Percentiles rank a stretch among this genome's conserved stretches.
These are phyloP conservation scores for Siderastrea siderea DNA, from an alignment of 92 coral and sea anemone species.

Conservation along the genomic window DNA sequence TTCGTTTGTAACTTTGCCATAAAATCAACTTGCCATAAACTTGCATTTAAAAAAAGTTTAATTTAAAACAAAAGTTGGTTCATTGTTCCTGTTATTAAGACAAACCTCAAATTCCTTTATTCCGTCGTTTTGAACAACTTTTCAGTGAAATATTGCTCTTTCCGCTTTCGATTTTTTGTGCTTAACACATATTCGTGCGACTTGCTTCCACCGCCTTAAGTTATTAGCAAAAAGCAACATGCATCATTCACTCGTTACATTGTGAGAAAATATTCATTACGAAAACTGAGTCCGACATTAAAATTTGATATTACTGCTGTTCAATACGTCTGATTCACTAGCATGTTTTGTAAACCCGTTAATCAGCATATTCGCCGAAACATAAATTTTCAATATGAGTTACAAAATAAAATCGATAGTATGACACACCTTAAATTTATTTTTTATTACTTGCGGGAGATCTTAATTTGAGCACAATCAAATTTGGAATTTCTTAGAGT, in stretches of 20 bases:
- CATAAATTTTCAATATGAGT: slow-evolving; percentile 20
- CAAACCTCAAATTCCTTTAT: neutral
- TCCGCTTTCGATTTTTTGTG: neutral
- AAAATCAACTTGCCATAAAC: slow-evolving; percentile 12
- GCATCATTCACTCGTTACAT: slow-evolving; percentile 11
- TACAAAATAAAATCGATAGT: slow-evolving; percentile 27
- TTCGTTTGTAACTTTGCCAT: neutral
- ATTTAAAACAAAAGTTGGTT: neutral
- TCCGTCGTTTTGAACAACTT: neutral
- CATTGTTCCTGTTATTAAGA: neutral
- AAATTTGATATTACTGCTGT: slow-evolving; percentile 46
- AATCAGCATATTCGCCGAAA: slow-evolving; percentile 19
- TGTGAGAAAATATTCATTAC: slow-evolving; percentile 36
- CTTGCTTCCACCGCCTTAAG: neutral
- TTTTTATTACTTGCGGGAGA: neutral
- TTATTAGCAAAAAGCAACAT: neutral
- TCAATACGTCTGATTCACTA: neutral
- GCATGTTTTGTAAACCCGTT: slow-evolving; percentile 32
- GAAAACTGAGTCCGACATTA: slow-evolving; percentile 23
- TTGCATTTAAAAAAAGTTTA: neutral
- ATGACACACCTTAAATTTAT: neutral
- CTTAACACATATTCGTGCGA: neutral
- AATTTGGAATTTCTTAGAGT: neutral
- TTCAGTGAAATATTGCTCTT: neutral
- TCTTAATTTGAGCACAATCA: slow-evolving; percentile 9